phyloP scores from a whole-genome alignment of 2,888 invertebrate genomes.

The Leptinotarsa juncta region DNA sequence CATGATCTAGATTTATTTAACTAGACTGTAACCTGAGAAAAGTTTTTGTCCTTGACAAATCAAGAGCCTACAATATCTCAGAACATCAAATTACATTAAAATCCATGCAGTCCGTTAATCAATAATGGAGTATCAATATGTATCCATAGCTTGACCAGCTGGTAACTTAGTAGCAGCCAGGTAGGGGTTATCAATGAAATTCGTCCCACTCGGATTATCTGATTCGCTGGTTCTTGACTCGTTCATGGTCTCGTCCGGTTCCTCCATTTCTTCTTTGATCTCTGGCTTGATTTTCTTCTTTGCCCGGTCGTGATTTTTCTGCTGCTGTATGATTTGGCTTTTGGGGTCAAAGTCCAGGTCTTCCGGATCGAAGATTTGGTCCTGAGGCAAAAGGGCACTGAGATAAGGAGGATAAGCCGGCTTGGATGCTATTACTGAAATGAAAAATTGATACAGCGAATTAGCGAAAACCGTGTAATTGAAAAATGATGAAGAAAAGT shows the following conservation, averaged over 20 bases:
- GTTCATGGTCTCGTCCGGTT: constrained; percentile 34
- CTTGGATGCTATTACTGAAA: constrained; percentile 88
- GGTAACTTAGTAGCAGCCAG: constrained; percentile 67
- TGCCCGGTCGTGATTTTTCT: constrained; percentile 56
- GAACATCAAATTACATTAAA: too few species aligned
- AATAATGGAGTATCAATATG: background rate
- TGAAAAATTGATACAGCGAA: constrained; percentile 35
- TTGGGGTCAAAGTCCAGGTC: constrained; percentile 81
- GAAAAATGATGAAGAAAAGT: too few species aligned
- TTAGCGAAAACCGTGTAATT: too few species aligned
- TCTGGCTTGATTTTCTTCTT: constrained; percentile 53
- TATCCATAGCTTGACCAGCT: constrained; percentile 25
- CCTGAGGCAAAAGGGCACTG: constrained; percentile 88
- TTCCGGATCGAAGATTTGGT: constrained; percentile 94
- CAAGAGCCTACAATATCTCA: too few species aligned
- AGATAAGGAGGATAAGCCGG: constrained; percentile 85
- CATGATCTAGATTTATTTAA: too few species aligned
- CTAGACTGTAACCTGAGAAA: too few species aligned
- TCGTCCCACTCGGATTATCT: constrained; percentile 66
- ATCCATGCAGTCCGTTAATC: too few species aligned
- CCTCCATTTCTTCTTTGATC: constrained; percentile 56
- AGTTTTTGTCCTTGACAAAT: too few species aligned
- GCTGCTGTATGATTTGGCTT: constrained; percentile 62
- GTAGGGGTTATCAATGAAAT: constrained; percentile 80
- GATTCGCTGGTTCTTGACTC: constrained; percentile 62